A percentile compares a stretch with the other conserved stretches of the same genome.
Evolutionary conservation across 2,888 invertebrate genomes (phyloP).

Genomic region (Ceramica pisi): DNA sequence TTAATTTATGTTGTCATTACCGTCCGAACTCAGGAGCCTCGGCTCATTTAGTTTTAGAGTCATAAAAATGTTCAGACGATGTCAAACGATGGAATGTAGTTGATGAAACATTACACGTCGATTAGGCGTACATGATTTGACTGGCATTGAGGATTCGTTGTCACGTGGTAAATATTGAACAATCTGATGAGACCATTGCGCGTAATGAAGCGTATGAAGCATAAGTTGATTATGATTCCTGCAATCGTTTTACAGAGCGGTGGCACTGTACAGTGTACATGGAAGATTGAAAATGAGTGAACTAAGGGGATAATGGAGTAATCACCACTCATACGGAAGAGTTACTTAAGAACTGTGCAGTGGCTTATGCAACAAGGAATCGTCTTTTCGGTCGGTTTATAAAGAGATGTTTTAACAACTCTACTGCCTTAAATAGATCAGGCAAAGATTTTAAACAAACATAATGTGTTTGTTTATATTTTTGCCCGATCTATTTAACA

Average conservation of each 20-base stretch:
- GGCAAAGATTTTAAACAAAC: background rate
- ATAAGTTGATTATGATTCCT: conserved; percentile 7
- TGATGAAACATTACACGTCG: conserved; percentile 44
- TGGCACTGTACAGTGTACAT: background rate
- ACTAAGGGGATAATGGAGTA: background rate
- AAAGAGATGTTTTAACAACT: background rate
- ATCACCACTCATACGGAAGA: background rate
- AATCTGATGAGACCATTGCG: conserved; percentile 25
- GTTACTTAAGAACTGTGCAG: background rate
- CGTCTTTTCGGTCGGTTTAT: background rate
- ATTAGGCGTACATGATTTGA: conserved; percentile 36
- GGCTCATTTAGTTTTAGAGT: conserved; percentile 49
- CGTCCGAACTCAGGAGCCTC: conserved; percentile 29
- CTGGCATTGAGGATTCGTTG: conserved; percentile 23
- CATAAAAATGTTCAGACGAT: conserved; percentile 50
- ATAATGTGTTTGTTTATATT: too few relatives aligned
- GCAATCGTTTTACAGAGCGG: background rate
- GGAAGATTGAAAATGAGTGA: background rate
- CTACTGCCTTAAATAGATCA: background rate
- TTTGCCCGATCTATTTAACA: too few relatives aligned
- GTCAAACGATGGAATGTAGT: conserved; percentile 36
- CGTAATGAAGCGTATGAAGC: conserved; percentile 13
- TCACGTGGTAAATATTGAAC: conserved; percentile 35
- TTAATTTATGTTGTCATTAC: conserved; percentile 38
- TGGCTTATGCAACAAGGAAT: background rate